Conservation (phyloP, 92 coral and sea anemone species). For the Pocillopora meandrina region DNA sequence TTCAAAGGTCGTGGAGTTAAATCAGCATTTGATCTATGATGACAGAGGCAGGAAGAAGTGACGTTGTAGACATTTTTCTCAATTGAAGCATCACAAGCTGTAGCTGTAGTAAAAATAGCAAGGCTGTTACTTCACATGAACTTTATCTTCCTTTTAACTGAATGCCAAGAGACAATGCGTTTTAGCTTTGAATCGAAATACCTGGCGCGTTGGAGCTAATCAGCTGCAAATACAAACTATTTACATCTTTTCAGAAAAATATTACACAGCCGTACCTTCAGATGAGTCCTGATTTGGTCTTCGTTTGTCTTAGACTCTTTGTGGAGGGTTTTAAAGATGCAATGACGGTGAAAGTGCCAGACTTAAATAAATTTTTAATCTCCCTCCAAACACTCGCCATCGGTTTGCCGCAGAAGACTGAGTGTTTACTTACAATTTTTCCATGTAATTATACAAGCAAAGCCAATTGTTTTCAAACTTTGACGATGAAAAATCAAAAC, state of each 20-base stretch:
- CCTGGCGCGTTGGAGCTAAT: not conserved
- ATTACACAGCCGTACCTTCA: conserved; percentile 17
- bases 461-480: conserved; percentile 45
- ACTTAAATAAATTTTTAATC: conserved; percentile 10
- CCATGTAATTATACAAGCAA: conserved; percentile 43
- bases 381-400: not conserved
- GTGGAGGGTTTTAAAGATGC: not conserved
- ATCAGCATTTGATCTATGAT: not conserved
- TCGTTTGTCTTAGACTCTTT: not conserved
- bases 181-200: not conserved
- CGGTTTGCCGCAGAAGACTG: not conserved
- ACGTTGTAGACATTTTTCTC: not conserved
- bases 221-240: conserved; percentile 2
- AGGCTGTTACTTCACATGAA: not conserved
- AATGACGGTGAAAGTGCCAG: not conserved
- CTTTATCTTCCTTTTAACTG: not conserved
- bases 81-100: not conserved
- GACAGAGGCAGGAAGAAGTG: not conserved
- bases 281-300: not conserved
- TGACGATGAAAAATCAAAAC: conserved; percentile 35
- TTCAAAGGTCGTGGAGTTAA: not conserved
- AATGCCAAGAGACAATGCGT: not conserved
- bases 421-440: conserved; percentile 26
- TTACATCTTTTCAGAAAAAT: not conserved
- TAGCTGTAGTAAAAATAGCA: not conserved